A percentile compares a stretch with the other conserved stretches of the same genome.
Conservation (phyloP, 2,888 invertebrate genomes). For the Ischnus inquisitorius region DNA sequence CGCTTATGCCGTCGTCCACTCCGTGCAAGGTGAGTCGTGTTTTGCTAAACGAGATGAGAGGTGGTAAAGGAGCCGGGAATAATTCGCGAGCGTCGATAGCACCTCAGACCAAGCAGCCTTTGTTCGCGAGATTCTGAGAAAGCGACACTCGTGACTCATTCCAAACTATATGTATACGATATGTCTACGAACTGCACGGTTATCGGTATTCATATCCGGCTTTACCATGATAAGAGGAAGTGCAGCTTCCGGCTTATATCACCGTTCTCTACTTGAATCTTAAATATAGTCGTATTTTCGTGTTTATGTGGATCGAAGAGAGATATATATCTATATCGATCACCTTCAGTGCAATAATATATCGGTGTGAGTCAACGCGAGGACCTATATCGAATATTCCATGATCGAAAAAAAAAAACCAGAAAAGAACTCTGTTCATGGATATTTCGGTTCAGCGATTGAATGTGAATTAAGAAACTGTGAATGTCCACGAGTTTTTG, state of each 20-base stretch:
- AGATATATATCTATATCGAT: too few species aligned
- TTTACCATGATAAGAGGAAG: constrained; percentile 1
- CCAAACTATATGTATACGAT: constrained; percentile 29
- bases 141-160: constrained; percentile 59
- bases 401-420: too few species aligned
- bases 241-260: not conserved
- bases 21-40: constrained; percentile 47
- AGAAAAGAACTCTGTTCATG: too few species aligned
- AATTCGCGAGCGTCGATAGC: constrained; percentile 20
- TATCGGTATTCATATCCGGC: constrained; percentile 15
- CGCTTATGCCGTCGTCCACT: constrained; percentile 16
- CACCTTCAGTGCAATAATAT: too few species aligned
- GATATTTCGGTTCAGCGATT: too few species aligned
- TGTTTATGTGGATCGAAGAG: not conserved
- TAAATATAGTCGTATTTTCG: not conserved
- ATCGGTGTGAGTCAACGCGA: too few species aligned
- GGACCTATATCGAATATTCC: too few species aligned
- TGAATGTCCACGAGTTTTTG: too few species aligned
- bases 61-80: not conserved
- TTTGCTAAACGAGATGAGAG: not conserved
- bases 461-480: too few species aligned
- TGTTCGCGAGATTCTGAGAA: constrained; percentile 62
- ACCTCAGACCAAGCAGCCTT: constrained; percentile 38
- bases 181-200: constrained; percentile 4
- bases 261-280: not conserved